Evolutionary conservation across 2,888 invertebrate genomes (phyloP), one percentile per base, ranked within the genome.

Genomic region (Boloria selene): DNA sequence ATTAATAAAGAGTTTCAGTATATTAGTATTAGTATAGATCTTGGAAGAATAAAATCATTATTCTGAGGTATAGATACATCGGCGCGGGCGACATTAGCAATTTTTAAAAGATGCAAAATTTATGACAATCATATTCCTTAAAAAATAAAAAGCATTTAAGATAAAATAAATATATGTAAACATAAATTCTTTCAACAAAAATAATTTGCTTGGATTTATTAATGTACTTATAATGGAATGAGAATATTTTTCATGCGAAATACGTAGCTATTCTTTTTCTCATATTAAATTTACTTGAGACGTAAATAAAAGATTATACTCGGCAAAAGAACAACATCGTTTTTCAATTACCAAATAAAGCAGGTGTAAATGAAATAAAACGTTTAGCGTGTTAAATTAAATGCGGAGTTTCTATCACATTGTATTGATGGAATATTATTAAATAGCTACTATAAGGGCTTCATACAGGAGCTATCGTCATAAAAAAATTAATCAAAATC

Each of bases 341-440:
- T 68, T 58, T 68, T 53, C 64, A 64, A 68, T 68, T 64, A 58
- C 44, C 44, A 50, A 52, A 47, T 58, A 55, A 61, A 58, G 31
- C 52, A 61, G 52, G 49, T 61, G 47, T 53, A 61, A 53, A 64
- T 58, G 51, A 67, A 60, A 64, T 67, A 64, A 64, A 61, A 64
- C 52, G 51, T 52, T 55, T 56, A 17, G 17, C 47, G 49, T 64
- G 53, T 68, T n/a, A 64, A 52, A 50, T 61, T 42, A 51, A 60
- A 31, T 26, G n/a, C 14, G 13, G 18, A 38, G 31, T n/a, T 50
- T 18, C 42, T 50, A 51, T 42, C 14, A 42, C 14, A 42, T 38
- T 3, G 18, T 50, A 22, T n/a, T 38, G 18, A 60, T 49, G 16
- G 17, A 10, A 14, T 42, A 18, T 18, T 7, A 22, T 18, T 38